Base-by-base conservation (phyloP, 2,888 invertebrate species). In the Eristalis pertinax region DNA sequence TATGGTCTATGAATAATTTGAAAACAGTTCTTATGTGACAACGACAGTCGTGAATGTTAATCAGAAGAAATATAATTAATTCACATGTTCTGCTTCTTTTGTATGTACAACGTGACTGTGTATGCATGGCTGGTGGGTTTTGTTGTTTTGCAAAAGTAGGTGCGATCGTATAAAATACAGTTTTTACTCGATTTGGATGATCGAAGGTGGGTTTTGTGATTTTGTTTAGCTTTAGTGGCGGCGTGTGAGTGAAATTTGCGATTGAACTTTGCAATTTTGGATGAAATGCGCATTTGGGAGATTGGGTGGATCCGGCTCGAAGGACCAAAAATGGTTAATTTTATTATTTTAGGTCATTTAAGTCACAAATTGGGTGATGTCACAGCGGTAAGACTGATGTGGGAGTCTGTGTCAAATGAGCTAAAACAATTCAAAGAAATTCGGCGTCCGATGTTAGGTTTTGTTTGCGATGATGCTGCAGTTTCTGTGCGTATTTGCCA, bases 1-100 rank as follows among this genome's bases (percentile, higher is more conserved):
- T 60, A 60, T 15, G 58, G 43, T 62, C 8, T 73, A 32, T 43
- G 73, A 73, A 60, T 24, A 38, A 19, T 24, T 38, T 29, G 24
- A 60, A 50, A 8, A 19, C 50, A 50, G 50, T 50, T 50, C 50
- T n/a, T 50, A 50, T 50, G 19, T 50, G 50, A 50, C 50, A 50
- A 19, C 2, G 26, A 50, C 19, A 50, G 50, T 50, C 50, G 50
- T 50, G 50, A 50, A 50, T 50, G 50, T 50, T 50, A 50, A 50
- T 50, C 50, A 50, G 50, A 19, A 8, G 19, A 50, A 50, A 50
- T 50, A 50, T 50, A 50, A 50, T 50, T 50, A 50, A 50, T 50
- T 50, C 50, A 19, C n/a, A 50, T 50, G 50, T 19, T 38, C 32
- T 32, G 32, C 7, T 32, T 32, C 11, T 10, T 38, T 38, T 50